Conservation (phyloP, 2,888 invertebrate genomes). For the Acronicta leporina region DNA sequence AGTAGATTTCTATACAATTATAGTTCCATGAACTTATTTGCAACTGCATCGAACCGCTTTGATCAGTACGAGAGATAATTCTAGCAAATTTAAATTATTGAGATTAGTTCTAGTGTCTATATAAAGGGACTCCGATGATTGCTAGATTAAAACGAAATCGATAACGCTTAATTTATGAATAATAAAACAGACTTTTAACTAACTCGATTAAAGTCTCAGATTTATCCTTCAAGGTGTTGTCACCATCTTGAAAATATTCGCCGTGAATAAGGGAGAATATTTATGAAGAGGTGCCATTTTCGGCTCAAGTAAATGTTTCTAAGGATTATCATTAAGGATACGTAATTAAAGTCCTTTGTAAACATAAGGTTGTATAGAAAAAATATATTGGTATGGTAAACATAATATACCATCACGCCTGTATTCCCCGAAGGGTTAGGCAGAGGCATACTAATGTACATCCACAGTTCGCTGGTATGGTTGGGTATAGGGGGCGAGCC, state of each 20-base stretch:
- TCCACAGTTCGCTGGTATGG: no score
- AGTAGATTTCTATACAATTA: no score
- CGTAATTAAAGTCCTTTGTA: conserved; percentile 23
- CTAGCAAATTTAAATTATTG: no score
- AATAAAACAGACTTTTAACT: conserved; percentile 4
- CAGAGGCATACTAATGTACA: no score
- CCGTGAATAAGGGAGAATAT: conserved; percentile 7
- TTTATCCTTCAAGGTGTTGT: conserved; percentile 4
- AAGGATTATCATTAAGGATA: conserved; percentile 12
- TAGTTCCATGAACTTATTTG: no score
- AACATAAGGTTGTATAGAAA: conserved; percentile 7
- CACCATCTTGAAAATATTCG: conserved; percentile 21
- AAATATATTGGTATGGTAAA: not conserved
- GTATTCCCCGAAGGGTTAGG: no score
- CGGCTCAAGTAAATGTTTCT: conserved; percentile 22
- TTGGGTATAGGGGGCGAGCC: no score
- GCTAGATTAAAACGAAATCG: not conserved
- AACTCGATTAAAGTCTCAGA: conserved; percentile 24
- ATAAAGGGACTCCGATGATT: no score
- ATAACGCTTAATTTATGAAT: conserved; percentile 1
- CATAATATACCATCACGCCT: no score
- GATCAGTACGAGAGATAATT: no score
- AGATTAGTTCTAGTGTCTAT: no score
- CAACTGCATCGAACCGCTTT: no score
- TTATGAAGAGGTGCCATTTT: conserved; percentile 6